Evolutionary conservation across 2,797 vertebrate species (phyloP), one percentile per base, ranked within the genome.

Genomic region (Remorina albescens): DNA sequence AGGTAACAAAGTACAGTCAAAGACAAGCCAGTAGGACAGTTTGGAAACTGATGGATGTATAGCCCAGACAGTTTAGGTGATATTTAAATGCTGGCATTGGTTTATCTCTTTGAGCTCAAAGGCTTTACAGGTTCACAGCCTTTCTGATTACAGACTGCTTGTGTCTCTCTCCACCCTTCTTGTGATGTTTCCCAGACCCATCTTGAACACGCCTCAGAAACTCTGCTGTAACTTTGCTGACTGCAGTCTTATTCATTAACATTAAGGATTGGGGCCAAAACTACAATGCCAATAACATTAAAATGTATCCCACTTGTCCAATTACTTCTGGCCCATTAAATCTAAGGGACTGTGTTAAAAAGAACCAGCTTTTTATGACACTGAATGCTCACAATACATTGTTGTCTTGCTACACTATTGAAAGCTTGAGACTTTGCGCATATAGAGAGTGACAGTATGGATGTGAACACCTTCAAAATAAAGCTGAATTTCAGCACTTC

Each of bases 41-140:
- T 11, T 37, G 36, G 11, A 37, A 37, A 19, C 18, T 8, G 21
- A 26, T 13, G 51, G 23, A n/a, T 42, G 59, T 36, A 8, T 23
- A 47, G 12, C 11, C 21, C 46, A 47, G 46, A 47, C 46, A 47
- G 46, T 47, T 23, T 47, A 21, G 46, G 44, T 47, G 2, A 11
- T 47, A 10, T 21, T 47, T 21, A 21, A 23, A 25, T 11, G 46
- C 6, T 25, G 25, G 46, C 46, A 11, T 5, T 23, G n/a, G 50
- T 41, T 57, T 57, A 67, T 36, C 51, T 61, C 28, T 25, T 63
- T 44, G 50, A 57, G 32, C 39, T 25, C 23, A 25, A 49, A 49
- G 21, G 2, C 23, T 23, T 49, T 12, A 2, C 11, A 1, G 26
- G 36, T 25, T 63, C 18, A 47, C 57, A 67, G 19, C 23, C 55